Conservation (phyloP, 2,113 vertebrate genomes). For the Genyomyrus donnyi region DNA sequence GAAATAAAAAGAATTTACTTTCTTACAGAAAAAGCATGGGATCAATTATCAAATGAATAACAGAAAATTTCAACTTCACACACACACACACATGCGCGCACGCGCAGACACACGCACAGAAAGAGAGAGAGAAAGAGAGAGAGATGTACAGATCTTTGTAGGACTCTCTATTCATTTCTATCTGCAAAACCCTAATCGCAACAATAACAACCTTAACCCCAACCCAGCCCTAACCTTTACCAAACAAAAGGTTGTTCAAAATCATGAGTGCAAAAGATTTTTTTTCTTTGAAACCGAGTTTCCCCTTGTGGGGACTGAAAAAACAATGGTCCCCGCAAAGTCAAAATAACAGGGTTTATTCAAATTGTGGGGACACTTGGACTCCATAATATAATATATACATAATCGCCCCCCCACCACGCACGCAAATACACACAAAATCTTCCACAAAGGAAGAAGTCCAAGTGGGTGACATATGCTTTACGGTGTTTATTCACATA, state of each 20-base stretch:
- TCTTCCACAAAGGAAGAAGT: neutral
- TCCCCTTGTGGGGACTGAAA: neutral
- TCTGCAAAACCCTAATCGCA: too few species aligned
- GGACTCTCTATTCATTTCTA: too few species aligned
- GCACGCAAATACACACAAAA: neutral
- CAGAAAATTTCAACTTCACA: neutral
- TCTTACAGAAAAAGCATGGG: neutral
- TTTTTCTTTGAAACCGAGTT: too few species aligned
- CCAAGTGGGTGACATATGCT: neutral
- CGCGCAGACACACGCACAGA: too few species aligned
- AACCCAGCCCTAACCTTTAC: too few species aligned
- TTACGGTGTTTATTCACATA: neutral
- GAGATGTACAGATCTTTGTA: too few species aligned
- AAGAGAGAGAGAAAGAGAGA: too few species aligned
- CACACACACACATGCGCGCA: neutral
- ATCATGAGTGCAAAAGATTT: too few species aligned
- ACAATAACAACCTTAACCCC: too few species aligned
- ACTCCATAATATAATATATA: neutral
- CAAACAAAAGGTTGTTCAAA: too few species aligned
- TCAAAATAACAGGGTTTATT: neutral
- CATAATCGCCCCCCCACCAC: neutral
- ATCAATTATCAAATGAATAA: neutral
- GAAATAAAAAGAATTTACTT: neutral
- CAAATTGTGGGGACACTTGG: neutral
- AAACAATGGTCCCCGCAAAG: neutral